Evolutionary conservation across 1,140 invertebrate genomes (phyloP), one percentile per base, ranked within the genome.

Genomic region (Drosophila nikananu): DNA sequence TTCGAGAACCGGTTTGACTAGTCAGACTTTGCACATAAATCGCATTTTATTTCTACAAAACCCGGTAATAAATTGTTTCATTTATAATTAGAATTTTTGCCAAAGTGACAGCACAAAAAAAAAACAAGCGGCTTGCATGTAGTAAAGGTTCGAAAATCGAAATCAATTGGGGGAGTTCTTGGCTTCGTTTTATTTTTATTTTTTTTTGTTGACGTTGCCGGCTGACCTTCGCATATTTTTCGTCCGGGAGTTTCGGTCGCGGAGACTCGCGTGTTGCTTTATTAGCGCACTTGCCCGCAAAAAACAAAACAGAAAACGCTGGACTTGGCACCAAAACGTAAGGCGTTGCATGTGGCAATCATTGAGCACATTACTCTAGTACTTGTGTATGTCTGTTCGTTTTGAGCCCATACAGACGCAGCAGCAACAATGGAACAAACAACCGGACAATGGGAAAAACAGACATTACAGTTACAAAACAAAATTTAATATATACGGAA

Each of bases 301-400:
- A 77, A 51, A 75, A 71, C 74, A 70, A 75, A 80, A 72, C 66
- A 77, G 73, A 77, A 41, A 44, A 37, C 81, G 86, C 74, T 90
- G 84, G 81, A 86, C 86, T 89, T 89, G 84, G 84, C 84, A 90
- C 86, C 78, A 89, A 90, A 89, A 90, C 86, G 81, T 90, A 90
- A 86, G 46, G 64, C 70, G 59, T 78, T 77, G 77, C 86, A 84
- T 87, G 83, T 87, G 81, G 83, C 80, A 87, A 87, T 89, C 77
- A 54, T 67, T 68, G 51, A 77, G 81, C 81, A 66, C 84, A 89
- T 89, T 86, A 83, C 84, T 77, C 80, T 87, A 80, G 79, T 73
- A 39, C 54, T n/a, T 52, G 27, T 52, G 51, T 32, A 25, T 41
- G 37, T 39, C 23, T 39, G 35, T 57, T 77, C 83, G 68, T 84